These are phyloP conservation scores for Pristionchus japonicus DNA, from an alignment of 2,888 invertebrate species.

Conservation along the genomic window DNA sequence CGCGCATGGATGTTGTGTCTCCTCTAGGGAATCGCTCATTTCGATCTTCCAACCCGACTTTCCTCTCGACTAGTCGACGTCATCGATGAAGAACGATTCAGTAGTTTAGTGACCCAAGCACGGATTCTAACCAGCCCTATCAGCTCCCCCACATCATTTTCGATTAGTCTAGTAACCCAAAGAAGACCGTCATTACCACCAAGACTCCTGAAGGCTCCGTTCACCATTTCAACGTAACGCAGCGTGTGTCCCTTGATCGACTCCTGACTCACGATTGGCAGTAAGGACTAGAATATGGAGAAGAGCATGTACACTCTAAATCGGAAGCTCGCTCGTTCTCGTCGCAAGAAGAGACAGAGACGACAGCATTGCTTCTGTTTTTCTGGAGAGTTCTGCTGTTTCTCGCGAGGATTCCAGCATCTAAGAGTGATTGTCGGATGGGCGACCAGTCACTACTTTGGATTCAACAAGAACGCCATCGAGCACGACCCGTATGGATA, in stretches of 20 bases:
- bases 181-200: too few species aligned
- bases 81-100: not conserved
- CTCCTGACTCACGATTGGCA: too few species aligned
- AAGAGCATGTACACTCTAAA: too few species aligned
- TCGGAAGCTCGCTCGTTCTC: not conserved
- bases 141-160: too few species aligned
- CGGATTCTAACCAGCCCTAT: too few species aligned
- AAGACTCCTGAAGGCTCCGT: too few species aligned
- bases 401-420: too few species aligned
- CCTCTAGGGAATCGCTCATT: not conserved
- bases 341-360: not conserved
- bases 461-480: not conserved
- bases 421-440: not conserved
- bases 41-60: not conserved
- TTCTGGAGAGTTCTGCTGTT: too few species aligned
- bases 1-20: slow-evolving; percentile 18
- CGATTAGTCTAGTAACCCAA: not conserved
- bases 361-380: not conserved
- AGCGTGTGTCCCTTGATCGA: too few species aligned
- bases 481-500: slow-evolving; percentile 5
- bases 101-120: not conserved
- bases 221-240: too few species aligned
- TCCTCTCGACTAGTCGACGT: not conserved
- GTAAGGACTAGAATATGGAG: too few species aligned
- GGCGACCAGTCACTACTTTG: not conserved